Conservation (phyloP, 1,140 invertebrate genomes). For the Bombus turneri region DNA sequence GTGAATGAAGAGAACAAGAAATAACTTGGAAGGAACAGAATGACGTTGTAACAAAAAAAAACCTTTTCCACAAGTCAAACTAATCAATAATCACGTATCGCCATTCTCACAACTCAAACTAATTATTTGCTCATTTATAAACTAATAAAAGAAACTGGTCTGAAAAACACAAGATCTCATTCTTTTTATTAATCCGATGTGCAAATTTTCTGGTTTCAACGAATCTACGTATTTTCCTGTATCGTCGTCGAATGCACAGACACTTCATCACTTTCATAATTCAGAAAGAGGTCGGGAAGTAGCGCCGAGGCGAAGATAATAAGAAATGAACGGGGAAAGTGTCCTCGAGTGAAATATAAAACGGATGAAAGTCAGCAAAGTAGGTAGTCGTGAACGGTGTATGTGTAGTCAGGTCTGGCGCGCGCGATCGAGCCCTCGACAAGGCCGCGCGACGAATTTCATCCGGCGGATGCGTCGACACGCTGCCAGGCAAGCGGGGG, state of each 20-base stretch:
- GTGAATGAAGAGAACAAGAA: too few relatives aligned
- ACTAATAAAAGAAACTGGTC: not conserved
- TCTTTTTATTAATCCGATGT: not conserved
- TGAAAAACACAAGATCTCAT: not conserved
- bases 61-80: too few relatives aligned
- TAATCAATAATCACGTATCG: not conserved
- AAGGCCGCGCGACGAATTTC: constrained; percentile 14
- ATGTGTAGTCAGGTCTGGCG: not conserved
- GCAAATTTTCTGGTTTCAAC: not conserved
- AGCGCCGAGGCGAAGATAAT: not conserved
- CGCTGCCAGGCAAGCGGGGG: not conserved
- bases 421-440: not conserved
- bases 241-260: not conserved
- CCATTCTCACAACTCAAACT: not conserved
- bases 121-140: not conserved
- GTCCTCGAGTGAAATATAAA: constrained; percentile 34
- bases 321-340: constrained; percentile 19
- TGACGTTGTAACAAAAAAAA: not conserved
- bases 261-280: constrained; percentile 32
- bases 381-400: constrained; percentile 20
- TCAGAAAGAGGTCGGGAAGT: not conserved
- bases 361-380: constrained; percentile 31
- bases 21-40: too few relatives aligned
- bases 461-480: constrained; percentile 8
- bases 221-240: not conserved